Evolutionary conservation across 2,113 vertebrate species (phyloP), one percentile per base, ranked within the genome.

Genomic region (Cryptotis parvus): DNA sequence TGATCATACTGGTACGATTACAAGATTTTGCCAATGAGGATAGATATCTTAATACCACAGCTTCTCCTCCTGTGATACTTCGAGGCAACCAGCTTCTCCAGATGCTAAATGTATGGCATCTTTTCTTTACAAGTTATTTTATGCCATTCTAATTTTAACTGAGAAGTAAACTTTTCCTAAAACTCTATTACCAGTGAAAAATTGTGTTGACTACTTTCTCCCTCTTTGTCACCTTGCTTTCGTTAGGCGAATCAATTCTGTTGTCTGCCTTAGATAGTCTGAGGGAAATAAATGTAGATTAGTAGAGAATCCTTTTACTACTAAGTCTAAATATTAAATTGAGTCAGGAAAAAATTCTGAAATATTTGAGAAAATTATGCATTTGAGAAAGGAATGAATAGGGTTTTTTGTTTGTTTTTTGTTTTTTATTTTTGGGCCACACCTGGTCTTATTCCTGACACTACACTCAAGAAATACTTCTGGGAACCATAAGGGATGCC

Each of bases 261-360:
- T 80, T 79, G 10, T 92, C 78, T 14, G 58, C 8, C 43, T 24
- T 78, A 87, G 70, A 22, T 73, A 76, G 65, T 43, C 73, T 66
- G 45, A 70, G 4, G 79, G 65, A 87, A 37, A 83, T 41, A 80
- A 80, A 93, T 87, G 37, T 92, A 84, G 87, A 87, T 94, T 94
- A 90, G 35, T 92, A 27, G 37, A 90, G 43, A 31, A 74, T 43
- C 70, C 68, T 82, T 41, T 39, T 15, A 3, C 66, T 69, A 58
- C 9, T 91, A 43, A 39, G 27, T 75, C 93, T 95, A 94, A 96
- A 95, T 95, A 95, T 95, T 95, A 92, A 93, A 94, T 96, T 91
- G 84, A 90, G 74, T 76, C 75, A 83, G 75, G 72, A 78, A n/a
- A 72, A 95, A 85, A 94, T 92, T 89, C 55, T 92, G 61, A 93